These are phyloP conservation scores for Menidia beryllina DNA, from an alignment of 2,113 vertebrate species.

Conservation along the genomic window DNA sequence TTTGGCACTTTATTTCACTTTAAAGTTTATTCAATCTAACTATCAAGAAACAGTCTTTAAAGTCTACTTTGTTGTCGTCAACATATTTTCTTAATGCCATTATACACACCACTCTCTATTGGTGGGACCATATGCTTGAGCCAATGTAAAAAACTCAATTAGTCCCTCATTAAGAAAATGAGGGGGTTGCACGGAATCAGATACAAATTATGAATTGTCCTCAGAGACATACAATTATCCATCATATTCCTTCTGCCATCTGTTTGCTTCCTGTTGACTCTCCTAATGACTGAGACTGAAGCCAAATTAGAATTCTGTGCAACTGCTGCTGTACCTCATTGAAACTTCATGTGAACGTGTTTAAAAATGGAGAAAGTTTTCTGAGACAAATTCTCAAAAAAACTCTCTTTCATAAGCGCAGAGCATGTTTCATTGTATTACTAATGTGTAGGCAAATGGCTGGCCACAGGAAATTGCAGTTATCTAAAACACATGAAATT, in stretches of 20 bases:
- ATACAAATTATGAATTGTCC: constrained; percentile 79
- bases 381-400: constrained; percentile 20
- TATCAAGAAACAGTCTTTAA: constrained; percentile 1
- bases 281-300: constrained; percentile 76
- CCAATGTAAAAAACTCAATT: constrained; percentile 78
- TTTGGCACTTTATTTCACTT: constrained; percentile 10
- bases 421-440: constrained; percentile 35
- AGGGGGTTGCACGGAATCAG: constrained; percentile 78
- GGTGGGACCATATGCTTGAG: constrained; percentile 72
- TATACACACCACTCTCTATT: constrained; percentile 32
- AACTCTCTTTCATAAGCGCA: background rate
- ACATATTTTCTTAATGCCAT: constrained; percentile 52
- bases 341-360: constrained; percentile 63
- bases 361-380: constrained; percentile 42
- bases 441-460: constrained; percentile 46
- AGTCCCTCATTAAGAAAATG: constrained; percentile 80
- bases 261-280: constrained; percentile 80
- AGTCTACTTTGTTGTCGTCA: constrained; percentile 12
- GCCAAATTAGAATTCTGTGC: constrained; percentile 77
- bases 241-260: constrained; percentile 80
- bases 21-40: constrained; percentile 1
- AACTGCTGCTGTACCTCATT: constrained; percentile 71
- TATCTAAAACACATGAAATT: constrained; percentile 65
- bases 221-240: constrained; percentile 78
- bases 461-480: constrained; percentile 32